phyloP scores from a whole-genome alignment of 1,140 invertebrate species.

The Drosophila teissieri region DNA sequence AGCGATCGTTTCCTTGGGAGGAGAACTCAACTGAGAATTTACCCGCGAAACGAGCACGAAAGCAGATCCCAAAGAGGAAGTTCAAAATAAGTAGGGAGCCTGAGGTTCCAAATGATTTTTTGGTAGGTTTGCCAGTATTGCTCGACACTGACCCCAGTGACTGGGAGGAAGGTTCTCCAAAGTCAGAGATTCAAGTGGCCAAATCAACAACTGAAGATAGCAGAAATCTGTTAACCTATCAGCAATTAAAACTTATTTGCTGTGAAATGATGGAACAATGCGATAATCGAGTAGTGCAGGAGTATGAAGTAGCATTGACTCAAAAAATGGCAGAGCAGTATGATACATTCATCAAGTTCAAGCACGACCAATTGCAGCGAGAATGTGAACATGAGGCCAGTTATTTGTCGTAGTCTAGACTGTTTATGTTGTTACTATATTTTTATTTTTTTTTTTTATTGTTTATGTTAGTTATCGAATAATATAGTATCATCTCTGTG shows the following conservation, averaged over 20 bases:
- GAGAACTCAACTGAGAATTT: neutral
- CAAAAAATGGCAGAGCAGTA: conserved; percentile 22
- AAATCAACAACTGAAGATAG: neutral
- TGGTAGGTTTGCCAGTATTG: neutral
- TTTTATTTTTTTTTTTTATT: neutral
- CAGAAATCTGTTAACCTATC: neutral
- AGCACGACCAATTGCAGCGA: conserved; percentile 22
- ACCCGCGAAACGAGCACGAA: neutral
- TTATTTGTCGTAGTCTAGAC: conserved; percentile 15
- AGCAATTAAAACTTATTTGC: conserved; percentile 19
- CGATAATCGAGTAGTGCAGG: neutral
- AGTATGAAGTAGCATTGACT: conserved; percentile 14
- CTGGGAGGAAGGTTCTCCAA: neutral
- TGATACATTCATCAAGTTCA: conserved; percentile 38
- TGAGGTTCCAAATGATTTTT: neutral
- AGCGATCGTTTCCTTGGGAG: neutral
- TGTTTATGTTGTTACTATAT: neutral
- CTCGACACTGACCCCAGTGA: conserved; percentile 7
- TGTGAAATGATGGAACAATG: conserved; percentile 1
- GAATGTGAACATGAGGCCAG: neutral
- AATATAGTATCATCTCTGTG: too few relatives aligned
- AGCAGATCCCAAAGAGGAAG: too few relatives aligned
- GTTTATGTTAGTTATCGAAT: neutral
- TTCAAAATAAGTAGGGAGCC: neutral
- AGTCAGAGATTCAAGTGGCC: too few relatives aligned